Conservation (phyloP, 2,888 invertebrate genomes). For the Acleris holmiana region DNA sequence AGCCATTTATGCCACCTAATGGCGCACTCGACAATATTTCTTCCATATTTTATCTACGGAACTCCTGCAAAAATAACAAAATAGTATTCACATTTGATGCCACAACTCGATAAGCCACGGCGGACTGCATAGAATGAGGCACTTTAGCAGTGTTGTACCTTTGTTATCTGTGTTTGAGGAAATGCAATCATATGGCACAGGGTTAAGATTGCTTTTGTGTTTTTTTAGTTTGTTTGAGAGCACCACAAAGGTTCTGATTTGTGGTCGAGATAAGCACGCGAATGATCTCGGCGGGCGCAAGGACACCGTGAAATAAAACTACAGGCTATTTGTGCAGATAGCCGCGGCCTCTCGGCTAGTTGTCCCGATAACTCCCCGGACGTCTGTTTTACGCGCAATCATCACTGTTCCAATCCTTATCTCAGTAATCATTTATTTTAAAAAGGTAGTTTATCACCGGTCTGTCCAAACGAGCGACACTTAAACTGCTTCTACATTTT, state of each 20-base stretch:
- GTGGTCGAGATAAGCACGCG: conserved; percentile 70
- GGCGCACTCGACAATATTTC: conserved; percentile 69
- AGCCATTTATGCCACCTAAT: conserved; percentile 52
- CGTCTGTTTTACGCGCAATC: conserved; percentile 32
- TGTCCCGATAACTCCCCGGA: conserved; percentile 51
- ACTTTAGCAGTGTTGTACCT: conserved; percentile 60
- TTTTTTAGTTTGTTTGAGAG: conserved; percentile 56
- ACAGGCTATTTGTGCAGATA: conserved; percentile 61
- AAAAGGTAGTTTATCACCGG: conserved; percentile 31
- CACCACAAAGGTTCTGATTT: conserved; percentile 71
- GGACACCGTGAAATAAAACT: conserved; percentile 74
- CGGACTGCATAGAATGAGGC: conserved; percentile 66
- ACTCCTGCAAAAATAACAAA: conserved; percentile 79
- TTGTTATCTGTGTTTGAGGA: conserved; percentile 56
- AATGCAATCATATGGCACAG: conserved; percentile 58
- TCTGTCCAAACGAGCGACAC: conserved; percentile 5
- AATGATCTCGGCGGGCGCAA: conserved; percentile 72
- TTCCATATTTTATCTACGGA: conserved; percentile 69
- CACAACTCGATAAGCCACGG: conserved; percentile 65
- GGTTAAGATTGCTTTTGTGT: conserved; percentile 60
- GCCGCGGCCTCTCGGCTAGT: conserved; percentile 53
- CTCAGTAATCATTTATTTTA: conserved; percentile 33
- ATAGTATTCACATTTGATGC: conserved; percentile 69
- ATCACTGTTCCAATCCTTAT: conserved; percentile 34
- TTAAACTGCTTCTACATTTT: conserved; percentile 9